phyloP scores from a whole-genome alignment of 2,113 vertebrate species.

The Ibidorhyncha struthersii region DNA sequence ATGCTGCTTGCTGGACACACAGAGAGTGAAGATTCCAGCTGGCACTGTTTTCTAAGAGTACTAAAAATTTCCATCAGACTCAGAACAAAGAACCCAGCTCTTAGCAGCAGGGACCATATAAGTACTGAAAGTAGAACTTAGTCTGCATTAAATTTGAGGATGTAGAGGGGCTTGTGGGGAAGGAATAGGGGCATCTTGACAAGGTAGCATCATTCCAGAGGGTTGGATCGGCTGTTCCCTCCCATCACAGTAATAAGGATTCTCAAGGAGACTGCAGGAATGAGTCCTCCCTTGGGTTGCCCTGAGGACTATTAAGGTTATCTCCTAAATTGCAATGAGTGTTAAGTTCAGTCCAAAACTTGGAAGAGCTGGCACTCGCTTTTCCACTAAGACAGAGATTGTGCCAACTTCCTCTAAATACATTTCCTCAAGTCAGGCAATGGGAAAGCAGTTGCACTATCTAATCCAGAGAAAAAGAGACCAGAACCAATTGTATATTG shows the following conservation, averaged over 20 bases:
- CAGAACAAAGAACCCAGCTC: background rate
- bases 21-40: slow-evolving; percentile 37
- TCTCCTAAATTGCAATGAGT: background rate
- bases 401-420: background rate
- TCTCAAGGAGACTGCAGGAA: background rate
- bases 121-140: background rate
- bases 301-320: background rate
- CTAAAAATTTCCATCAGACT: slow-evolving; percentile 47
- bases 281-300: background rate
- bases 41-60: background rate
- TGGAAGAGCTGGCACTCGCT: background rate
- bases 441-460: background rate
- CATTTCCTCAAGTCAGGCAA: background rate
- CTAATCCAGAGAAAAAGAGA: background rate
- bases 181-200: background rate
- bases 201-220: background rate
- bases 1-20: slow-evolving; percentile 37
- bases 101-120: background rate
- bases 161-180: background rate
- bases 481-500: background rate
- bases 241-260: background rate
- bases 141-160: background rate
- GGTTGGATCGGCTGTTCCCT: background rate
- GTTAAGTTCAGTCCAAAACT: background rate
- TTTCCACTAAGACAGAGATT: background rate